A percentile compares a stretch with the other conserved stretches of the same genome.
phyloP scores from a whole-genome alignment of 2,113 vertebrate genomes.

The Hemichromis elongatus region DNA sequence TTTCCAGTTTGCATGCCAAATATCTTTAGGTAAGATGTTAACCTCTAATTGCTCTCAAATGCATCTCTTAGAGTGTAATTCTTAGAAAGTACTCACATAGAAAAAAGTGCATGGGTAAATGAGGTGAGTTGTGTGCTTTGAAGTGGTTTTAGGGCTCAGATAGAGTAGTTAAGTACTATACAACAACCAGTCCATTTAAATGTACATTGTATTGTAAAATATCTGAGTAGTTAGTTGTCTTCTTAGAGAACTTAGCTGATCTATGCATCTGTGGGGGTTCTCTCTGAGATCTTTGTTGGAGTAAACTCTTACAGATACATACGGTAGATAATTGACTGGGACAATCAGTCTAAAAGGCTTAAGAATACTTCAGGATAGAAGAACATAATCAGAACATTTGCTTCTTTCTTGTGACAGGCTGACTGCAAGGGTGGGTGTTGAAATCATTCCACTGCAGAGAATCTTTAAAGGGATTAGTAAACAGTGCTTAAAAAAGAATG shows the following conservation, averaged over 20 bases:
- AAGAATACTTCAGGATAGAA: neutral
- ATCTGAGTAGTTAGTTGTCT: neutral
- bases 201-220: neutral
- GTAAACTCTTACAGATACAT: neutral
- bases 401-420: neutral
- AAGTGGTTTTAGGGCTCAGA: neutral
- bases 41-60: neutral
- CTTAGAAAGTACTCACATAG: neutral
- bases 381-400: neutral
- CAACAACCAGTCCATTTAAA: neutral
- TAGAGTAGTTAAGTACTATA: neutral
- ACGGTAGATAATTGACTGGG: neutral
- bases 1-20: neutral
- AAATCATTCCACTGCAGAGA: neutral
- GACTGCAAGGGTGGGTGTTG: conserved; percentile 3
- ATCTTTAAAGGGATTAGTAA: conserved; percentile 44
- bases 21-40: neutral
- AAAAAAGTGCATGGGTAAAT: neutral
- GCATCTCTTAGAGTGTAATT: neutral
- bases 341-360: conserved; percentile 2
- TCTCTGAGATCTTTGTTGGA: neutral
- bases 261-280: neutral
- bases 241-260: neutral
- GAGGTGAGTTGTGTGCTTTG: neutral
- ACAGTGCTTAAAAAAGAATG: conserved; percentile 41